Conservation (phyloP, 2,113 vertebrate genomes). For the Atlantisia rogersi region DNA sequence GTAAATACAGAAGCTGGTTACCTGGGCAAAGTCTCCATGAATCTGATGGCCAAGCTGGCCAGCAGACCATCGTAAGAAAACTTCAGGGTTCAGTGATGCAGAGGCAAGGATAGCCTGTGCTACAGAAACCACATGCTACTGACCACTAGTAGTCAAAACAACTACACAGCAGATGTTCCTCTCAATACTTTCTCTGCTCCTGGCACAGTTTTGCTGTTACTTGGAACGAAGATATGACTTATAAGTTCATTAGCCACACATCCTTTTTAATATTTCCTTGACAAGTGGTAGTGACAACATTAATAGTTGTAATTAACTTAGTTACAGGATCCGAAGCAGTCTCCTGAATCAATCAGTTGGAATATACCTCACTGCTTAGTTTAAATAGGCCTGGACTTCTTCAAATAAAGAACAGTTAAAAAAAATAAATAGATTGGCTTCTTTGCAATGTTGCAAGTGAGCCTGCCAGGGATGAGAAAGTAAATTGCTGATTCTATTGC, state of each 20-base stretch:
- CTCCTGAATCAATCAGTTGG: not conserved
- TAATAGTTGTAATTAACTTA: not conserved
- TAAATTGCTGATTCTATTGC: constrained; percentile 39
- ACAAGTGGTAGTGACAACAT: not conserved
- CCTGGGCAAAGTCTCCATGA: not conserved
- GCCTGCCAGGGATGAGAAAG: constrained; percentile 50
- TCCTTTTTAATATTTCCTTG: not conserved
- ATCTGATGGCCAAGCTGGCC: not conserved
- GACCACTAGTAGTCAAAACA: not conserved
- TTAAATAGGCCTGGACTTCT: constrained; percentile 53
- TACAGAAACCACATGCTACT: not conserved
- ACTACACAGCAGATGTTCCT: not conserved
- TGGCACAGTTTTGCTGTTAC: not conserved
- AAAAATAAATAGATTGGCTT: not conserved
- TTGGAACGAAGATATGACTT: not conserved
- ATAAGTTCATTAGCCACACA: not conserved
- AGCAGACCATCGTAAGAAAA: not conserved
- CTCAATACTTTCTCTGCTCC: not conserved
- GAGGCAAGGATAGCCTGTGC: not conserved
- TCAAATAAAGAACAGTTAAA: constrained; percentile 7
- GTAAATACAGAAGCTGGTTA: not conserved
- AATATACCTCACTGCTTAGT: not conserved
- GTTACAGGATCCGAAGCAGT: not conserved
- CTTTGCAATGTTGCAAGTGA: constrained; percentile 33
- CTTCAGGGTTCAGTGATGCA: not conserved